Conservation (phyloP, 2,888 invertebrate genomes). For the Apodemia zela region DNA sequence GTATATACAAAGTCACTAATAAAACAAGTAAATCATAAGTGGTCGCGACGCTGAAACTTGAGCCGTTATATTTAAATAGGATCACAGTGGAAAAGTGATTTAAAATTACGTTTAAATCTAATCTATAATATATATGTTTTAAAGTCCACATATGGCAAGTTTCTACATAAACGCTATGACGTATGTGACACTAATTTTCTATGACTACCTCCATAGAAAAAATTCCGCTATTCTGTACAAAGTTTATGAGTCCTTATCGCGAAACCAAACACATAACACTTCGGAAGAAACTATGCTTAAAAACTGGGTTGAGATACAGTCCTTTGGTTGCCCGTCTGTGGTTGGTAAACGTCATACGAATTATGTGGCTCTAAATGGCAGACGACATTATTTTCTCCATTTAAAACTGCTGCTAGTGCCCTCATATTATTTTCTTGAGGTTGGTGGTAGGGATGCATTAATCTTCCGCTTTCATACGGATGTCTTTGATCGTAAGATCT, state of each 20-base stretch:
- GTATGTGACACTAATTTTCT: slow-evolving; percentile 59
- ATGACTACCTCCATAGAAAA: slow-evolving; percentile 74
- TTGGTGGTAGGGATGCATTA: slow-evolving; percentile 76
- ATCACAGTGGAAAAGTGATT: slow-evolving; percentile 80
- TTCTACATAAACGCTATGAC: slow-evolving; percentile 71
- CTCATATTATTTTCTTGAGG: slow-evolving; percentile 80
- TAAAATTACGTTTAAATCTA: slow-evolving; percentile 62
- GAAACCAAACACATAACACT: slow-evolving; percentile 42
- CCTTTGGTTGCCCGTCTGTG: slow-evolving; percentile 66
- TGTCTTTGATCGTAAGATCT: slow-evolving; percentile 71
- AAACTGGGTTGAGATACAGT: slow-evolving; percentile 77
- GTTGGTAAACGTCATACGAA: slow-evolving; percentile 70
- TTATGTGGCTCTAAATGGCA: slow-evolving; percentile 90
- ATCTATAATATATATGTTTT: slow-evolving; percentile 51
- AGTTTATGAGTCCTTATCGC: slow-evolving; percentile 34
- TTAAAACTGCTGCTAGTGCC: slow-evolving; percentile 87
- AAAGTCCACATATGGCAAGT: slow-evolving; percentile 78
- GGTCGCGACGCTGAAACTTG: slow-evolving; percentile 71
- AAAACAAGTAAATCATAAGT: slow-evolving; percentile 44
- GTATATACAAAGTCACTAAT: slow-evolving; percentile 64
- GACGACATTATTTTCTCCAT: slow-evolving; percentile 91
- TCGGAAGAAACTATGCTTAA: slow-evolving; percentile 40
- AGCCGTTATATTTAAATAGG: slow-evolving; percentile 76
- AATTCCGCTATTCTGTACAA: slow-evolving; percentile 68
- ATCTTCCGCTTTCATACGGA: slow-evolving; percentile 70